Conservation (phyloP, 2,797 vertebrate genomes). For the Miichthys miiuy region DNA sequence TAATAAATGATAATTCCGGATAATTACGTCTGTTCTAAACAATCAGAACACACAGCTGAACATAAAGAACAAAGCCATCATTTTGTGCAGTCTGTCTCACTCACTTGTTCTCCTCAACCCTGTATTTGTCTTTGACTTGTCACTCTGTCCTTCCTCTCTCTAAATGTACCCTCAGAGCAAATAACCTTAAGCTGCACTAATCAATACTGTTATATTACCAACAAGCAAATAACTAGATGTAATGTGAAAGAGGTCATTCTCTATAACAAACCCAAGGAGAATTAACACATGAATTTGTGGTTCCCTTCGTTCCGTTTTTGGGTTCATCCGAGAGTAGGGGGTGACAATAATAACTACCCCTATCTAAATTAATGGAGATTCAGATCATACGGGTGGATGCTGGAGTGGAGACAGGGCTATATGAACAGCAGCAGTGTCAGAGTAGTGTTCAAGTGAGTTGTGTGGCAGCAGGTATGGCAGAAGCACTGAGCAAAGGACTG, state of each 20-base stretch:
- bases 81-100: constrained; percentile 14
- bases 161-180: background rate
- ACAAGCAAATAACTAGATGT: constrained; percentile 1
- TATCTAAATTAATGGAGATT: too few relatives aligned
- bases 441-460: background rate
- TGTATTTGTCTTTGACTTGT: constrained; percentile 24
- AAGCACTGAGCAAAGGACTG: background rate
- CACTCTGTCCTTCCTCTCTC: background rate
- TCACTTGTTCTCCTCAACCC: background rate
- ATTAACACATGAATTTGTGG: background rate
- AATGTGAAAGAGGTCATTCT: background rate
- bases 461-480: background rate
- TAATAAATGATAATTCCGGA: constrained; percentile 44
- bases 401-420: background rate
- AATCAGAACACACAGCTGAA: constrained; percentile 33
- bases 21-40: constrained; percentile 42
- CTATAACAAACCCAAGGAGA: background rate
- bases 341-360: background rate
- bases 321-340: background rate
- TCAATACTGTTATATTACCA: background rate
- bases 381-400: background rate
- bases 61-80: constrained; percentile 34
- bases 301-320: too few relatives aligned
- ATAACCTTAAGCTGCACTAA: background rate
- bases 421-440: background rate